Percentiles rank a stretch among this genome's conserved stretches.
These are phyloP conservation scores for Druon quercuslanigerum DNA, from an alignment of 1,140 invertebrate genomes.

Conservation along the genomic window DNA sequence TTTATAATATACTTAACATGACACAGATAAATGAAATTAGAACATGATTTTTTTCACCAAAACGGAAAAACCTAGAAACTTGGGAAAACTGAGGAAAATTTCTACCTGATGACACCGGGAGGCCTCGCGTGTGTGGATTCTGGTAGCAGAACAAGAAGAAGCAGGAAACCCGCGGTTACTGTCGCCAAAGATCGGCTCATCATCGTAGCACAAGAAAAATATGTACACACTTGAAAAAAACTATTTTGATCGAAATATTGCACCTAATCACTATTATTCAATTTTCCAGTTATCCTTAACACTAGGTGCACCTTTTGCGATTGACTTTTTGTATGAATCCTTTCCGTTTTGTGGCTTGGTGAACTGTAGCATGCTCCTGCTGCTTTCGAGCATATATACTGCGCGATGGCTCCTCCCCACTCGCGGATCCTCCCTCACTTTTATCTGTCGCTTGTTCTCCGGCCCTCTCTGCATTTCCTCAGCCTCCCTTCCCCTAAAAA, in stretches of 20 bases:
- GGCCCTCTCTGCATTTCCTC: conserved; percentile 48
- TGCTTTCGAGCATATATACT: conserved; percentile 72
- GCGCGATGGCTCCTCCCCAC: conserved; percentile 58
- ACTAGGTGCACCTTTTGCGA: not conserved
- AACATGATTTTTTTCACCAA: too few species aligned
- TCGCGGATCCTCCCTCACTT: conserved; percentile 57
- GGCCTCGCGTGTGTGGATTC: conserved; percentile 48
- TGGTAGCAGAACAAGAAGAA: conserved; percentile 45
- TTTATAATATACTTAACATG: too few species aligned
- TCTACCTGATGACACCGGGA: conserved; percentile 51
- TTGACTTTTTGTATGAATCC: conserved; percentile 37
- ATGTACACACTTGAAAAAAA: not conserved
- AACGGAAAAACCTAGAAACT: not conserved
- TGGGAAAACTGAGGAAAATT: not conserved
- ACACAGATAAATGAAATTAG: too few species aligned
- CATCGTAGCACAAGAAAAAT: conserved; percentile 15
- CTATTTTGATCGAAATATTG: not conserved
- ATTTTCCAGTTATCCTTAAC: not conserved
- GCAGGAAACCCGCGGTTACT: conserved; percentile 1
- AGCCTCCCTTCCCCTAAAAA: conserved; percentile 37
- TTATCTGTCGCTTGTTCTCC: conserved; percentile 49
- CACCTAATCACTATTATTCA: not conserved
- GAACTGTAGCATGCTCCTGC: conserved; percentile 69
- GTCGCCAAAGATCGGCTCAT: conserved; percentile 33
- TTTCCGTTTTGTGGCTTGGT: conserved; percentile 66